Percentiles rank a stretch among this genome's conserved stretches.
These are phyloP conservation scores for Blastomussa wellsi DNA, from an alignment of 92 coral and sea anemone species.

Conservation along the genomic window DNA sequence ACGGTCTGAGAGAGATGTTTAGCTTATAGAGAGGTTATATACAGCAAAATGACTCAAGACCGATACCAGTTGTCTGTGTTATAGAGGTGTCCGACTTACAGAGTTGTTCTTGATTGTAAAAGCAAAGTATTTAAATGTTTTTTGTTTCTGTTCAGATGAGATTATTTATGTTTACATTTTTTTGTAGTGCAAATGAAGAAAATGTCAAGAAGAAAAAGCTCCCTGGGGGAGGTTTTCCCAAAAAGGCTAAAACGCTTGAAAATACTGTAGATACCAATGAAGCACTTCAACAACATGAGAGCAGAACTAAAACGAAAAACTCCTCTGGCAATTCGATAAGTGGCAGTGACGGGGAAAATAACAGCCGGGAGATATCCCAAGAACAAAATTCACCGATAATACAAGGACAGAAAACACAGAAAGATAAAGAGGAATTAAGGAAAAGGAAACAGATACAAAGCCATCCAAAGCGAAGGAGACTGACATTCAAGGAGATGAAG, in stretches of 20 bases:
- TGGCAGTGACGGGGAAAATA: not conserved
- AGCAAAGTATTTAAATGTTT: not conserved
- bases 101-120: not conserved
- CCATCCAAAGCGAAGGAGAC: constrained; percentile 56
- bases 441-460: constrained; percentile 34
- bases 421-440: constrained; percentile 8
- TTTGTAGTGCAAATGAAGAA: constrained; percentile 12
- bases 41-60: no score
- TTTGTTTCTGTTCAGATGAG: not conserved
- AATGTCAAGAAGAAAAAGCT: constrained; percentile 9
- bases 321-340: not conserved
- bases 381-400: not conserved
- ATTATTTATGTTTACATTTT: not conserved
- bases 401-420: not conserved
- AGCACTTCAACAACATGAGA: not conserved
- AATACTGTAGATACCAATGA: not conserved
- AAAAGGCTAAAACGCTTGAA: constrained; percentile 1
- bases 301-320: not conserved
- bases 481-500: constrained; percentile 62
- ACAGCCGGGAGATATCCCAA: not conserved
- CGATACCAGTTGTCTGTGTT: no score
- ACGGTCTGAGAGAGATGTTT: no score
- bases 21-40: no score
- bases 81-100: no score
- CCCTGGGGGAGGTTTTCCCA: not conserved